phyloP scores from a whole-genome alignment of 2,797 vertebrate genomes.

The Mormyrops attenuatus region DNA sequence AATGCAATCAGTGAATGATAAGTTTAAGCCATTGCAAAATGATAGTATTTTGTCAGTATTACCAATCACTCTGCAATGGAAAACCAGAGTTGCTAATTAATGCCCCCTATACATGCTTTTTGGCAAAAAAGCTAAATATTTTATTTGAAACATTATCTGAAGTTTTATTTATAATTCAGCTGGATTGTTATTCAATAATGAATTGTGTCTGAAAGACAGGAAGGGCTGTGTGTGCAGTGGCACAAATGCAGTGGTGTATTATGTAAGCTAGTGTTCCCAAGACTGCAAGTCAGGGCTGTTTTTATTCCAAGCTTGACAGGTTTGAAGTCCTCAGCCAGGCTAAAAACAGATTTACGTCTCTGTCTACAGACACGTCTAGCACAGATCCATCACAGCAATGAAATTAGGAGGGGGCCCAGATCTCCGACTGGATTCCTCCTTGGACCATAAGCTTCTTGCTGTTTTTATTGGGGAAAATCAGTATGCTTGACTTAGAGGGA shows the following conservation, averaged over 20 bases:
- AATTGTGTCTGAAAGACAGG: slow-evolving; percentile 20
- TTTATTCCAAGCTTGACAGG: slow-evolving; percentile 3
- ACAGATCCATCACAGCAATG: slow-evolving; percentile 15
- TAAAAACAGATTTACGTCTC: slow-evolving; percentile 25
- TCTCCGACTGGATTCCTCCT: background rate
- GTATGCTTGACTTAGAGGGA: background rate
- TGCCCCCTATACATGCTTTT: background rate
- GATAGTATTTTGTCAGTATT: background rate
- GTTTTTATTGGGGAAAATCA: slow-evolving; percentile 12
- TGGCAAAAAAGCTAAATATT: background rate
- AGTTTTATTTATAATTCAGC: slow-evolving; percentile 8
- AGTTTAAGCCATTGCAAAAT: background rate
- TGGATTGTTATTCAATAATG: slow-evolving; percentile 23
- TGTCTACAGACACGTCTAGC: slow-evolving; percentile 13
- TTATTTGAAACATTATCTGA: background rate
- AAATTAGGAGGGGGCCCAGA: background rate
- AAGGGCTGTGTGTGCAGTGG: slow-evolving; percentile 21
- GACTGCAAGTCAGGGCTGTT: slow-evolving; percentile 7
- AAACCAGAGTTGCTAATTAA: background rate
- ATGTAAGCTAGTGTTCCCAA: slow-evolving; percentile 27
- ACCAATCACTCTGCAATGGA: background rate
- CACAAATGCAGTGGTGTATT: slow-evolving; percentile 23
- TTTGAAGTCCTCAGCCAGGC: slow-evolving; percentile 12
- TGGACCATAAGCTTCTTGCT: background rate
- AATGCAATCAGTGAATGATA: background rate